A percentile compares a stretch with the other conserved stretches of the same genome.
Evolutionary conservation across 2,113 vertebrate species (phyloP).

Genomic region (Hippocampus abdominalis): DNA sequence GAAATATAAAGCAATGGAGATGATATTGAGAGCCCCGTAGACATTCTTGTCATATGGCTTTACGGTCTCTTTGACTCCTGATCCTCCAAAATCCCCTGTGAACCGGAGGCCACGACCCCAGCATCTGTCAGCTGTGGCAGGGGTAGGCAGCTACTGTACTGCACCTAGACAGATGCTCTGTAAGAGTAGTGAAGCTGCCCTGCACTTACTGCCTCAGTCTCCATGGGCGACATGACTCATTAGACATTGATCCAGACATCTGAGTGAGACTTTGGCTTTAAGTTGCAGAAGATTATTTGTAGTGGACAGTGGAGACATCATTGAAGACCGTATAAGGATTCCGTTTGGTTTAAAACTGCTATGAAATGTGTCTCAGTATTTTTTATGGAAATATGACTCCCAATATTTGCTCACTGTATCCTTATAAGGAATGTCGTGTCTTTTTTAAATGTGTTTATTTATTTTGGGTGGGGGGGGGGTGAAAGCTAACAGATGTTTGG

Average conservation of each 20-base stretch:
- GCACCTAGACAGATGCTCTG: constrained; percentile 56
- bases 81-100: constrained; percentile 46
- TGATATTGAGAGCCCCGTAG: constrained; percentile 22
- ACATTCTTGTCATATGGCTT: constrained; percentile 37
- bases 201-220: constrained; percentile 20
- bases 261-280: constrained; percentile 14
- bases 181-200: constrained; percentile 23
- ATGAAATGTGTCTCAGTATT: constrained; percentile 6
- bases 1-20: constrained; percentile 16
- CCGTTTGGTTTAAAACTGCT: constrained; percentile 12
- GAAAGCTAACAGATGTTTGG: background rate
- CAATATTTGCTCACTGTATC: constrained; percentile 10
- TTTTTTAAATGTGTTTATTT: background rate
- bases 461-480: background rate
- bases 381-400: constrained; percentile 8
- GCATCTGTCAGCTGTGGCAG: constrained; percentile 51
- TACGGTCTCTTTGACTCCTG: constrained; percentile 49
- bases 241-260: constrained; percentile 31
- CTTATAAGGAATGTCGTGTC: constrained; percentile 8
- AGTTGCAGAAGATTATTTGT: constrained; percentile 12
- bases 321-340: constrained; percentile 4
- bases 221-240: constrained; percentile 37
- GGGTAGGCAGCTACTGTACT: constrained; percentile 14
- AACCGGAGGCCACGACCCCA: constrained; percentile 37
- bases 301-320: constrained; percentile 22